A percentile compares a stretch with the other conserved stretches of the same genome.
phyloP scores from a whole-genome alignment of 2,113 vertebrate species.

The Lipotes vexillifer region DNA sequence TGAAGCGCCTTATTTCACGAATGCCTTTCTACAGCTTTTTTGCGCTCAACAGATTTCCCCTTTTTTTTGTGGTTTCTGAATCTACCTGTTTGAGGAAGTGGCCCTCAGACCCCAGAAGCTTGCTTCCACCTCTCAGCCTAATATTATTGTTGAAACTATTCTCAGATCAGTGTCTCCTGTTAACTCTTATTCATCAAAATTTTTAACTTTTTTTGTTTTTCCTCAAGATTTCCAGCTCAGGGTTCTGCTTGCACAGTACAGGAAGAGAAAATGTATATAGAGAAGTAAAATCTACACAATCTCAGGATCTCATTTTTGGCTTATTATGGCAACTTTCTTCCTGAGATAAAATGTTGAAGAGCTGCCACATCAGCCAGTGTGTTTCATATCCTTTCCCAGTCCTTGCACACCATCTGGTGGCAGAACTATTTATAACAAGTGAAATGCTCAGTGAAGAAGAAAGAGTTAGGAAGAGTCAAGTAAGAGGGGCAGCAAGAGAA shows the following conservation, averaged over 20 bases:
- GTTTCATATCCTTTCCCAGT: not conserved
- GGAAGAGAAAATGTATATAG: not conserved
- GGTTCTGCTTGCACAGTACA: not conserved
- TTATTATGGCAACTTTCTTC: not conserved
- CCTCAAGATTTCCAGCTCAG: not conserved
- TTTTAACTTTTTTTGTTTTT: not conserved
- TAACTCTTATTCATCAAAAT: not conserved
- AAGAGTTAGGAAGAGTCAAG: not conserved
- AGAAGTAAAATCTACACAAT: not conserved
- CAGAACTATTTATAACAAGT: not conserved
- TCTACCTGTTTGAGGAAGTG: not conserved
- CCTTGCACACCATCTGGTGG: slow-evolving; percentile 71
- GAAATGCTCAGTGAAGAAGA: not conserved
- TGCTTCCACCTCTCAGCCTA: not conserved
- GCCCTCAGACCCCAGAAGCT: not conserved
- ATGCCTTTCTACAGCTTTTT: not conserved
- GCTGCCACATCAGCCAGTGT: rapidly evolving
- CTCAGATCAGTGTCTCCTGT: not conserved
- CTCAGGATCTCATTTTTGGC: not conserved
- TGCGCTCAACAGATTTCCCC: not conserved
- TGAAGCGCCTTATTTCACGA: too few species aligned
- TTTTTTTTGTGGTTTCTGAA: not conserved
- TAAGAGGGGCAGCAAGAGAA: not conserved
- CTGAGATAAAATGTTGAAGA: not conserved
- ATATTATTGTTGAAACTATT: not conserved